A percentile compares a stretch with the other conserved stretches of the same genome.
These are phyloP conservation scores for Nycticorax nycticorax DNA, from an alignment of 2,113 vertebrate genomes.

Conservation along the genomic window DNA sequence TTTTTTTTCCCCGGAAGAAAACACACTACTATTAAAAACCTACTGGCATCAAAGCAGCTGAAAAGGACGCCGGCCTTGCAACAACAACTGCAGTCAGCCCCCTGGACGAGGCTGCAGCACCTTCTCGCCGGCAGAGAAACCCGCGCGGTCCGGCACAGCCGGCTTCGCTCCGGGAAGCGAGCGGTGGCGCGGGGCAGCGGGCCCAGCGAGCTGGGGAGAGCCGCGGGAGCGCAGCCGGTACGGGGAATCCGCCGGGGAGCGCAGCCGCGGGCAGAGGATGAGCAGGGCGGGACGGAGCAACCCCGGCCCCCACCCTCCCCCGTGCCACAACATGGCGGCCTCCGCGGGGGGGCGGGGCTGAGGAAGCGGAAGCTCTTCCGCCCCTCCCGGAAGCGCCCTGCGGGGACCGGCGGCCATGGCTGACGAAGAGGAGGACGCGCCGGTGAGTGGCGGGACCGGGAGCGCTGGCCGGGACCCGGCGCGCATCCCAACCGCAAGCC, in stretches of 20 bases:
- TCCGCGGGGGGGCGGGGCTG: background rate
- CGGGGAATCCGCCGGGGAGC: no score
- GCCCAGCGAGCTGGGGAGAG: background rate
- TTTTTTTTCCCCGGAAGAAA: rapidly evolving
- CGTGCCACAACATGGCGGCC: background rate
- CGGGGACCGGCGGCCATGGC: conserved; percentile 12
- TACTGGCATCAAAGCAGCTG: background rate
- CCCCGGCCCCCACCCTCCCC: rapidly evolving
- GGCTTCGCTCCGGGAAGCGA: background rate
- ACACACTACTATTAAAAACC: background rate
- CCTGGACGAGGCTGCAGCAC: background rate
- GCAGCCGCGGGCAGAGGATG: background rate
- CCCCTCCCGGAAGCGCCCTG: background rate
- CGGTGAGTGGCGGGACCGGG: conserved; percentile 44
- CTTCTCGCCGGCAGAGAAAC: background rate
- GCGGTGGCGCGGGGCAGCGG: background rate
- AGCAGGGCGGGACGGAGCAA: no score
- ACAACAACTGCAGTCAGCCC: rapidly evolving
- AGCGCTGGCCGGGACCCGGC: no score
- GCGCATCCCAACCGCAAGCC: no score
- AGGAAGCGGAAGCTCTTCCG: background rate
- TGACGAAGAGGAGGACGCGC: conserved; percentile 75
- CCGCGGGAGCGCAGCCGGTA: rapidly evolving
- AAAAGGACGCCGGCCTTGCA: background rate
- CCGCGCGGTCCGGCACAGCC: background rate